phyloP scores from a whole-genome alignment of 2,797 vertebrate species.

The Threskiornis aethiopicus region DNA sequence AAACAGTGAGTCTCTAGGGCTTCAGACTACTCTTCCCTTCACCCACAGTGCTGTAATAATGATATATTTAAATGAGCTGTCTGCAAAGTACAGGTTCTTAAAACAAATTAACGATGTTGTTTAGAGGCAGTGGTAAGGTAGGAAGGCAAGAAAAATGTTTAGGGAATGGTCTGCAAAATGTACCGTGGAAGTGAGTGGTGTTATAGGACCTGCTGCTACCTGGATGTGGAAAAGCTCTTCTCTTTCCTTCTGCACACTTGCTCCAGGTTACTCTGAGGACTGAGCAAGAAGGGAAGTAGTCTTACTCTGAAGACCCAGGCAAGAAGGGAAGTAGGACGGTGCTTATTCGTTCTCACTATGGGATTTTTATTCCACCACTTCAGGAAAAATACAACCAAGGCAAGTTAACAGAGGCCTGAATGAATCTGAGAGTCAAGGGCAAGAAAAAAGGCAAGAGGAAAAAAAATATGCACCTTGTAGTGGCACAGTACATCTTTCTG shows the following conservation, averaged over 20 bases:
- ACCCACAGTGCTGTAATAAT: constrained; percentile 71
- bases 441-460: constrained; percentile 8
- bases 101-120: constrained; percentile 55
- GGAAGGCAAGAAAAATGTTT: constrained; percentile 33
- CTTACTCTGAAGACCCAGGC: constrained; percentile 48
- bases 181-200: background rate
- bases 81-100: constrained; percentile 54
- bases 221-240: constrained; percentile 43
- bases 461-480: background rate
- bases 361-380: constrained; percentile 61
- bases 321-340: constrained; percentile 51
- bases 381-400: constrained; percentile 45
- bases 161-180: constrained; percentile 25
- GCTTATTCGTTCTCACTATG: constrained; percentile 43
- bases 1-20: constrained; percentile 79
- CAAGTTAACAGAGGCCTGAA: constrained; percentile 46
- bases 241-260: constrained; percentile 41
- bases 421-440: constrained; percentile 37
- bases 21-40: constrained; percentile 68
- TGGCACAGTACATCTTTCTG: background rate
- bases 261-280: constrained; percentile 49
- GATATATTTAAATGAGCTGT: constrained; percentile 74
- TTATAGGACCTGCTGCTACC: constrained; percentile 21
- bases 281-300: constrained; percentile 53
- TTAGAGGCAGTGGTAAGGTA: constrained; percentile 53